Conservation (phyloP, 2,113 vertebrate genomes). For the Rhinogobius similis region DNA sequence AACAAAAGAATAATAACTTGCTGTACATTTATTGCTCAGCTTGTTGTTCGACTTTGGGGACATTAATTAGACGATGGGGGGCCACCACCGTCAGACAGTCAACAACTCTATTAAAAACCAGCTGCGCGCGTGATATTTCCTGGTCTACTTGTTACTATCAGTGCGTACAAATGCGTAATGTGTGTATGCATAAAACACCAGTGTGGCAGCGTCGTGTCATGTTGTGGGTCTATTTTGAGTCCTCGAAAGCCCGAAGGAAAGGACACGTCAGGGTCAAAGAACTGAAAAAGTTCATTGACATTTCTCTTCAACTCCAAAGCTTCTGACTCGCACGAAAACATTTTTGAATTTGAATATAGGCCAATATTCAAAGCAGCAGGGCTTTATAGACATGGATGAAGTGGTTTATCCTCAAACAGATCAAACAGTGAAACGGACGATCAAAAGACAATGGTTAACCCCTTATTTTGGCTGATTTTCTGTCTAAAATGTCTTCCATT, state of each 20-base stretch:
- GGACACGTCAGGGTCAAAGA: slow-evolving; percentile 62
- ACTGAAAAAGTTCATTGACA: slow-evolving; percentile 62
- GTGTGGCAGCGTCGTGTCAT: slow-evolving; percentile 39
- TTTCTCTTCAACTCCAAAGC: slow-evolving; percentile 42
- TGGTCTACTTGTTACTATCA: not conserved
- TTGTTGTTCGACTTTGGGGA: too few species aligned
- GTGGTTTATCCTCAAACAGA: not conserved
- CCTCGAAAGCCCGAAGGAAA: slow-evolving; percentile 46
- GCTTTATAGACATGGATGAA: not conserved
- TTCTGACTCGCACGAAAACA: not conserved
- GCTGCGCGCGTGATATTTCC: not conserved
- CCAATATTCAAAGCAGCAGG: not conserved
- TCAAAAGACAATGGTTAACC: too few species aligned
- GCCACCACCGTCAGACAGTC: too few species aligned
- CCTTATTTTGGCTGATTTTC: too few species aligned
- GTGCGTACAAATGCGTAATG: slow-evolving; percentile 19
- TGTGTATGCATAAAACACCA: slow-evolving; percentile 16
- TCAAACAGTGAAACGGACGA: not conserved
- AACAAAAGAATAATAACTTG: too few species aligned
- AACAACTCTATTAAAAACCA: not conserved
- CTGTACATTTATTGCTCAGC: too few species aligned
- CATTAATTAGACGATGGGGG: too few species aligned
- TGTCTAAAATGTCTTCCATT: too few species aligned
- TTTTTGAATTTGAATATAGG: not conserved
- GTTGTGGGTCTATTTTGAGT: slow-evolving; percentile 69